Evolutionary conservation across 2,113 vertebrate genomes (phyloP).

Genomic region (Ophthalmolycus amberensis): DNA sequence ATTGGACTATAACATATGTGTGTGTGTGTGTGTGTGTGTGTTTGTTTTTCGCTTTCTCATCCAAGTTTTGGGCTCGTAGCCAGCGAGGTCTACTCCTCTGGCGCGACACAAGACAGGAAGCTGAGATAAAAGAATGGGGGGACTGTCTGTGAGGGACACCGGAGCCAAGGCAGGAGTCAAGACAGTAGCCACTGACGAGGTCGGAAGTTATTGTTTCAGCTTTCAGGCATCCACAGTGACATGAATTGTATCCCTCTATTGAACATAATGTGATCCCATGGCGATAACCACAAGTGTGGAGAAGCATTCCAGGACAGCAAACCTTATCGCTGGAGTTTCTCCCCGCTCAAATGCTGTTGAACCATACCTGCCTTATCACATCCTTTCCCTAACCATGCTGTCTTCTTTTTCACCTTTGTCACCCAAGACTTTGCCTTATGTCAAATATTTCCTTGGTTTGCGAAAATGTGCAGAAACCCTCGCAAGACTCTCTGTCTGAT

Average conservation of each 20-base stretch:
- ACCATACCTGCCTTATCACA: neutral
- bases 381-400: too few relatives aligned
- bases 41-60: slow-evolving; percentile 54
- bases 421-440: too few relatives aligned
- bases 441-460: too few relatives aligned
- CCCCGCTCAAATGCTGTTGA: neutral
- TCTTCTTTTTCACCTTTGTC: too few relatives aligned
- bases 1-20: neutral
- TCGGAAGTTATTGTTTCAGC: slow-evolving; percentile 81
- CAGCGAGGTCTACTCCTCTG: slow-evolving; percentile 76
- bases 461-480: too few relatives aligned
- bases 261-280: slow-evolving; percentile 38
- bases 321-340: slow-evolving; percentile 18
- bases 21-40: neutral
- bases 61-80: slow-evolving; percentile 71
- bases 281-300: slow-evolving; percentile 9
- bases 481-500: too few relatives aligned
- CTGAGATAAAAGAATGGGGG: slow-evolving; percentile 82
- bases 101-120: slow-evolving; percentile 86
- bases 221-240: slow-evolving; percentile 48
- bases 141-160: slow-evolving; percentile 57
- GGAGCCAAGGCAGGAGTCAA: slow-evolving; percentile 74
- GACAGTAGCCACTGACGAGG: slow-evolving; percentile 55
- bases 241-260: slow-evolving; percentile 48
- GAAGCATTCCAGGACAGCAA: slow-evolving; percentile 33